Conservation (phyloP, 2,888 invertebrate genomes). For the Drosophila mimetica region DNA sequence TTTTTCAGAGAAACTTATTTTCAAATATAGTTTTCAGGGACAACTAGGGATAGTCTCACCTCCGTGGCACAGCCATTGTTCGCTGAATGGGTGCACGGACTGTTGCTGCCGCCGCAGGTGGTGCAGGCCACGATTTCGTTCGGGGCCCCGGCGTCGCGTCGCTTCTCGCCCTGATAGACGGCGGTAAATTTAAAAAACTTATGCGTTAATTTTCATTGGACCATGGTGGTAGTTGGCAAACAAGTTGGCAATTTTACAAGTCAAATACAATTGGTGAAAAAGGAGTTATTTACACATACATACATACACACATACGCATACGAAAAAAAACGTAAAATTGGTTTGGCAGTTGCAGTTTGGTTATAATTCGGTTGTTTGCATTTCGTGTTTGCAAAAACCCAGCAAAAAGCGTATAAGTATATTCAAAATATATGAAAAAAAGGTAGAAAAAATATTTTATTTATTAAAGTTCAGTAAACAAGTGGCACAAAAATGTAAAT, state of each 20-base stretch:
- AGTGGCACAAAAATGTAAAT: conserved; percentile 25
- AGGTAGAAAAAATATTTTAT: conserved; percentile 57
- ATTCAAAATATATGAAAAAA: conserved; percentile 57
- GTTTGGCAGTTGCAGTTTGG: conserved; percentile 56
- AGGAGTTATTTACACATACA: conserved; percentile 55
- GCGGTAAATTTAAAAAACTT: conserved; percentile 80
- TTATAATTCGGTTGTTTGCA: conserved; percentile 56
- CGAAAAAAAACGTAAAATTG: conserved; percentile 58
- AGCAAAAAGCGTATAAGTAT: conserved; percentile 61
- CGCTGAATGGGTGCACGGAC: conserved; percentile 93
- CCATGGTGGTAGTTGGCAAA: conserved; percentile 19
- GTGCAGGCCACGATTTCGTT: conserved; percentile 94
- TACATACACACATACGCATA: conserved; percentile 48
- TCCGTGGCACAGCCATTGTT: conserved; percentile 95
- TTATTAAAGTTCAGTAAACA: conserved; percentile 52
- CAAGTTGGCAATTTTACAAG: conserved; percentile 39
- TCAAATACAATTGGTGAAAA: conserved; percentile 40
- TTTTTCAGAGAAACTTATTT: conserved; percentile 4
- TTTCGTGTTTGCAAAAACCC: conserved; percentile 58
- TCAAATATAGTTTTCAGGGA: background rate
- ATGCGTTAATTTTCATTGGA: conserved; percentile 48
- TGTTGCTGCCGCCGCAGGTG: conserved; percentile 87
- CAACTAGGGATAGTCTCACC: conserved; percentile 83
- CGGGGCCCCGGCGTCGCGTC: conserved; percentile 91
- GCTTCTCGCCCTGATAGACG: conserved; percentile 91